Percentiles rank a stretch among this genome's conserved stretches.
Conservation (phyloP, 2,888 invertebrate genomes). For the Aphelenchoides bicaudatus region DNA sequence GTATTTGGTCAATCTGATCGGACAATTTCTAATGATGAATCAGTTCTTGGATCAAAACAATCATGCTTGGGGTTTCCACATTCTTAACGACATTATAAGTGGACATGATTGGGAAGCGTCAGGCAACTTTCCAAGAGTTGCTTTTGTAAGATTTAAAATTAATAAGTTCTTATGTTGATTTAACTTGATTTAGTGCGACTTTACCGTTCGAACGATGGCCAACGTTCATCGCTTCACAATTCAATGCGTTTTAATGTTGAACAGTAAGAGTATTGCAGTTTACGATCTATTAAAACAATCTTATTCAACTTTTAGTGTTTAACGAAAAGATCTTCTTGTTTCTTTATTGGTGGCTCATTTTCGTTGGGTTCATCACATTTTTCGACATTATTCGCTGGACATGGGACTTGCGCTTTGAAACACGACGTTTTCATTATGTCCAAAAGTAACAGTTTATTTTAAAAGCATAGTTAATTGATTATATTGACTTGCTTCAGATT, state of each 20-base stretch:
- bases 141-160: constrained; percentile 54
- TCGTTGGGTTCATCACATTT: constrained; percentile 35
- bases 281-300: constrained; percentile 10
- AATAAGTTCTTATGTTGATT: not conserved
- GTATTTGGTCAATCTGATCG: constrained; percentile 52
- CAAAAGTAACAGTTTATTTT: not conserved
- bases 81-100: constrained; percentile 47
- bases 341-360: constrained; percentile 49
- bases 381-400: constrained; percentile 28
- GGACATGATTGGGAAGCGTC: constrained; percentile 55
- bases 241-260: constrained; percentile 36
- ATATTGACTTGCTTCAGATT: constrained; percentile 25
- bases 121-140: constrained; percentile 57
- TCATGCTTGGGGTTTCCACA: constrained; percentile 38
- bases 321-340: constrained; percentile 58
- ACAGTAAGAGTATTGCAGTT: too few species aligned
- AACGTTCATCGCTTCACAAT: constrained; percentile 42
- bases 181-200: constrained; percentile 14
- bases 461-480: not conserved
- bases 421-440: constrained; percentile 6
- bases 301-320: constrained; percentile 50
- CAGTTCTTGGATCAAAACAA: constrained; percentile 38
- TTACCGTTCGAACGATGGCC: constrained; percentile 34
- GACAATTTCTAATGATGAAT: constrained; percentile 56
- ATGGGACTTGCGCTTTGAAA: not conserved